Conservation (phyloP, 1,140 invertebrate genomes). For the Platorchestia sp. region DNA sequence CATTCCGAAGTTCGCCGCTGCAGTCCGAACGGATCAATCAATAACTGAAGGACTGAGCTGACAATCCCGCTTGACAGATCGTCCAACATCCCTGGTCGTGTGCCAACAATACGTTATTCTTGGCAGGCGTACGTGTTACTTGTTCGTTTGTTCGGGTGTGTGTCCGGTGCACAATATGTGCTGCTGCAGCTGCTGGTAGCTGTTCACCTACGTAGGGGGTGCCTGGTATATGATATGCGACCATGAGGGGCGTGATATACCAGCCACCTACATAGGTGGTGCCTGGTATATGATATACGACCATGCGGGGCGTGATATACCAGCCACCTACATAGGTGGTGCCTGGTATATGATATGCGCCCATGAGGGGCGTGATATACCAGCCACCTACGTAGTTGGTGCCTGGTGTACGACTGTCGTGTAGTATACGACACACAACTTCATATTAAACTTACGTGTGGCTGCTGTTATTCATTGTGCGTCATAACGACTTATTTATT, state of each 20-base stretch:
- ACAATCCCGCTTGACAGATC: constrained; percentile 30
- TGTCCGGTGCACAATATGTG: neutral
- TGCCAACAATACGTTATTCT: constrained; percentile 9
- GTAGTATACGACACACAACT: neutral
- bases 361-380: too few species aligned
- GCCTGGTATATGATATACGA: neutral
- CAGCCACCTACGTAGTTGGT: neutral
- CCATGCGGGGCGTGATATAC: too few species aligned
- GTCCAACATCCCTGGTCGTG: constrained; percentile 1
- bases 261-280: neutral
- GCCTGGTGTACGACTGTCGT: neutral
- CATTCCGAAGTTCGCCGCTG: neutral
- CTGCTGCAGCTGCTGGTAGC: too few species aligned
- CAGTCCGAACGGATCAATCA: constrained; percentile 13
- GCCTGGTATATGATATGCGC: neutral
- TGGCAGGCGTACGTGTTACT: neutral
- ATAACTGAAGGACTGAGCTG: constrained; percentile 2
- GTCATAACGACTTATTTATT: neutral
- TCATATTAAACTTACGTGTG: neutral
- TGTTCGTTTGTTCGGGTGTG: neutral
- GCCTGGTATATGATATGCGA: neutral
- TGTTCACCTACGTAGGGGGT: neutral
- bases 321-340: neutral
- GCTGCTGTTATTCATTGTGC: neutral
- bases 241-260: too few species aligned